Evolutionary conservation across 2,888 invertebrate genomes (phyloP), one percentile per base, ranked within the genome.

Genomic region (Dynastes grantii): DNA sequence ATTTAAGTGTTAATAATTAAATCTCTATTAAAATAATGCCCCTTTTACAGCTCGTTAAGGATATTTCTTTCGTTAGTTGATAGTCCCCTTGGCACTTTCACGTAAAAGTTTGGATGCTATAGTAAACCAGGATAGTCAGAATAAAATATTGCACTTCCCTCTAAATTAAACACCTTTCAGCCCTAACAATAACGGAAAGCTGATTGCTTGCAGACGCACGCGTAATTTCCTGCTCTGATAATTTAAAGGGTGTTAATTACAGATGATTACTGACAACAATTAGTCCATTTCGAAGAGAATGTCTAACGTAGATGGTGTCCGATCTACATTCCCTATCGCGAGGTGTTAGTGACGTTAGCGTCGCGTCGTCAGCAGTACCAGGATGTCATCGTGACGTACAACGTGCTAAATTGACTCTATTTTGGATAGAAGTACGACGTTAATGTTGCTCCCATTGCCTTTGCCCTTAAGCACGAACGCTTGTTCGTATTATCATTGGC

Each of bases 191-290:
- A 27, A 32, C 22, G 29, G 63, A 63, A 63, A 63, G 13, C 27
- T 63, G 63, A 61, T 75, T 75, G 45, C 73, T 75, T 49, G 61
- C 61, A 61, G 63, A 61, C 73, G 45, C 45, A 61, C 13, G 27
- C 51, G 68, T 75, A 75, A 61, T 40, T 61, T n/a, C 63, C 64
- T 32, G 53, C 49, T 79, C 80, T 79, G 76, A 81, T 82, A 80
- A 81, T 79, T 81, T 80, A 81, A 81, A 82, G 80, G 81, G 81
- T 81, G 81, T 81, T 82, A 82, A 82, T 82, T 81, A 81, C 81
- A 78, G 79, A 80, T 80, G 79, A 82, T 82, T 82, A 81, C 81
- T 80, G 80, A 80, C 80, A 80, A 80, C 81, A 82, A 82, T 81
- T 81, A 81, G 80, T 81, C 80, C 80, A 63, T 73, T 67, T 67